Evolutionary conservation across 1,140 invertebrate species (phyloP).

Genomic region (Drosophila asahinai): DNA sequence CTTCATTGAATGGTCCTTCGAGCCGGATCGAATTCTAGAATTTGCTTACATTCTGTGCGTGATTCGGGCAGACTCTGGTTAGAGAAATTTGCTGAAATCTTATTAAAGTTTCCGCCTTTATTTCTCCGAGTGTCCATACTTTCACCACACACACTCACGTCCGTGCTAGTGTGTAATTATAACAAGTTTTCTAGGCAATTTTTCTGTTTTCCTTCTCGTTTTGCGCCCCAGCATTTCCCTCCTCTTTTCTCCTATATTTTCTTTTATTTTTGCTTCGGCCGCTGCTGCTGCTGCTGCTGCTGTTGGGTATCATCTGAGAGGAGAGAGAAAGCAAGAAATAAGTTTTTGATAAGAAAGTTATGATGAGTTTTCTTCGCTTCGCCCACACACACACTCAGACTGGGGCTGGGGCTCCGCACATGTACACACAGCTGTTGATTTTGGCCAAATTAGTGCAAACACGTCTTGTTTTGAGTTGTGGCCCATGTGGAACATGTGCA

Average conservation of each 20-base stretch:
- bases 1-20: too few species aligned
- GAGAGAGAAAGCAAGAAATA: conserved; percentile 51
- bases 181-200: conserved; percentile 79
- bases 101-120: too few species aligned
- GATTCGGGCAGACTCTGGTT: too few species aligned
- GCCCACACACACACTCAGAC: conserved; percentile 39
- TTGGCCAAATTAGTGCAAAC: conserved; percentile 83
- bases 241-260: conserved; percentile 5
- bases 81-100: too few species aligned
- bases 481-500: conserved; percentile 74
- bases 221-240: conserved; percentile 1
- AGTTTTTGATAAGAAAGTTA: conserved; percentile 84
- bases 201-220: conserved; percentile 44
- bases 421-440: conserved; percentile 80
- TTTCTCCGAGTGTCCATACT: conserved; percentile 4
- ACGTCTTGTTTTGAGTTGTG: conserved; percentile 79
- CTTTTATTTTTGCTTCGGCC: conserved; percentile 9
- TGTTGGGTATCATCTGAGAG: conserved; percentile 53
- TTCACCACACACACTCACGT: conserved; percentile 26
- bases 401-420: conserved; percentile 31
- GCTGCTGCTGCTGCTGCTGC: conserved; percentile 2
- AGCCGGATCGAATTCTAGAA: too few species aligned
- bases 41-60: too few species aligned
- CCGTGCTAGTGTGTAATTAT: conserved; percentile 70
- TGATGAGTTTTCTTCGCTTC: conserved; percentile 76